Conservation (phyloP, 2,888 invertebrate species). For the Apantesis nais region DNA sequence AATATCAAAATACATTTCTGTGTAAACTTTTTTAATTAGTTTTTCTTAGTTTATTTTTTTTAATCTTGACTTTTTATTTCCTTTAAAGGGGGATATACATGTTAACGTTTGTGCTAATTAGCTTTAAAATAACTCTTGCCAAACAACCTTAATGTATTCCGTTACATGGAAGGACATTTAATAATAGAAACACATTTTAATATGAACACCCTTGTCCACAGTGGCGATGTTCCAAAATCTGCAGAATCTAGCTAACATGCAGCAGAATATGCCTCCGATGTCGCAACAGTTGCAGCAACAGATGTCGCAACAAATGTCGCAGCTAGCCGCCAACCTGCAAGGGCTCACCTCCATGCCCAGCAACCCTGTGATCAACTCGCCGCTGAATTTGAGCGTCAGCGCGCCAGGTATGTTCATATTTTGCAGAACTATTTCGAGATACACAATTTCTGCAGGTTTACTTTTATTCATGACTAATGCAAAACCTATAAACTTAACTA, state of each 20-base stretch:
- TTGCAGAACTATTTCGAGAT: background rate
- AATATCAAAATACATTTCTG: background rate
- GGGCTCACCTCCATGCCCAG: slow-evolving; percentile 91
- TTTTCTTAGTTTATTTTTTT: background rate
- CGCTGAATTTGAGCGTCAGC: slow-evolving; percentile 93
- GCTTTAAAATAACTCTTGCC: no score
- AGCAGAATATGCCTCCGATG: slow-evolving; percentile 81
- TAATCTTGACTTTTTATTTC: background rate
- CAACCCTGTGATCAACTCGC: slow-evolving; percentile 91
- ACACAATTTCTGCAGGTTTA: background rate
- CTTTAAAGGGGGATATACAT: no score
- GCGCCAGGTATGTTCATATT: slow-evolving; percentile 71
- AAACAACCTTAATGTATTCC: background rate
- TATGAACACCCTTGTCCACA: slow-evolving; percentile 63
- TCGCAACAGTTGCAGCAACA: slow-evolving; percentile 86
- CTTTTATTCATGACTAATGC: background rate
- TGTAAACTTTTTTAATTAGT: no score
- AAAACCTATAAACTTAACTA: background rate
- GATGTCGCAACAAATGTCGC: slow-evolving; percentile 83
- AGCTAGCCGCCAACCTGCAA: slow-evolving; percentile 89
- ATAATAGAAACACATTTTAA: slow-evolving; percentile 8
- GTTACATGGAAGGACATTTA: background rate
- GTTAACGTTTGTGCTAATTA: no score
- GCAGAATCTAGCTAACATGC: slow-evolving; percentile 83
- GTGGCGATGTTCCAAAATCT: slow-evolving; percentile 89